Evolutionary conservation across 2,888 invertebrate species (phyloP), one percentile per base, ranked within the genome.

Genomic region (Trichogramma dendrolimi): DNA sequence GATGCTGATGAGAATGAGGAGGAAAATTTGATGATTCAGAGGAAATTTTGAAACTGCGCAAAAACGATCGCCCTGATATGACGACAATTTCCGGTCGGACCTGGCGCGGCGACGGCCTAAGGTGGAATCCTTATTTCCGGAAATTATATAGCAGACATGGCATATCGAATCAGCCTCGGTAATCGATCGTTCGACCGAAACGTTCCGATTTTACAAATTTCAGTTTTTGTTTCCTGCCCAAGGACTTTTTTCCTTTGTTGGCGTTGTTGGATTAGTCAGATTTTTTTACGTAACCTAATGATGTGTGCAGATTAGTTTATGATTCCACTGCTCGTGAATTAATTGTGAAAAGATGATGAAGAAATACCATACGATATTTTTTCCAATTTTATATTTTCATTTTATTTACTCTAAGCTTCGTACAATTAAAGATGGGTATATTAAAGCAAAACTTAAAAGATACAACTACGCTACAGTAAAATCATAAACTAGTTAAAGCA

Each of bases 41-140:
- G 27, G 27, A 27, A 27, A 27, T 27, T 27, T 27, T 27, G 27
- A 27, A 27, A 27, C 27, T 27, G 27, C 27, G 27, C 27, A 27
- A 27, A 27, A 46, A 48, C 41, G 53, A 44, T 54, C 41, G 41
- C 14, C 55, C 61, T 67, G 68, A 68, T 67, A 64, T 67, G 68
- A 69, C 62, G 68, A 69, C 67, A 69, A 70, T 71, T 69, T 70
- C 71, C 71, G 71, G 66, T 61, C 57, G 67, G 46, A 62, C 55
- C 64, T 59, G 55, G 66, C 59, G 62, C 43, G 41, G 10, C 39
- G 51, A 53, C 10, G 46, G 61, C 41, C 39, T 11, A 55, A 58
- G 60, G 54, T 69, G 71, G 69, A 66, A 64, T 70, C 64, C 67
- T 68, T 70, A 72, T 71, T 72, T 73, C 72, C 73, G 71, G 69